Percentiles rank a stretch among this genome's conserved stretches.
These are phyloP conservation scores for Bradynema listronoti DNA, from an alignment of 1,140 invertebrate genomes.

Conservation along the genomic window DNA sequence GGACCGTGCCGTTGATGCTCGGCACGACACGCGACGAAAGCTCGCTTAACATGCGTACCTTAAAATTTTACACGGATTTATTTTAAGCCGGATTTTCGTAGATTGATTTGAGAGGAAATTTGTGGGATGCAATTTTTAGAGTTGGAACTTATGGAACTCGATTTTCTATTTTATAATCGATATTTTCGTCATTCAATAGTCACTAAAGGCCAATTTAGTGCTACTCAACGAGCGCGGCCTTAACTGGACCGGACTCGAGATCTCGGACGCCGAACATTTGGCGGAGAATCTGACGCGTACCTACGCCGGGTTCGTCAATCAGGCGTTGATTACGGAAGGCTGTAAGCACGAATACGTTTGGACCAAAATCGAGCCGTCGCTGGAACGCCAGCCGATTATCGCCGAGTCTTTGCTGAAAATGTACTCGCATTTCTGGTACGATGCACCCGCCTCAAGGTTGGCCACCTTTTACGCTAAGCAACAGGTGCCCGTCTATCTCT, in stretches of 20 bases:
- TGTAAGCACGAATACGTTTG: constrained; percentile 57
- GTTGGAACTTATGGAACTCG: too few relatives aligned
- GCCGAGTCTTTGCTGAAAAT: constrained; percentile 54
- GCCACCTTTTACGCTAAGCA: constrained; percentile 51
- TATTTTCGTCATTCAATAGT: too few relatives aligned
- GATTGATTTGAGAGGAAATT: too few relatives aligned
- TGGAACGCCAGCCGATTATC: constrained; percentile 30
- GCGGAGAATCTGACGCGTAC: constrained; percentile 47
- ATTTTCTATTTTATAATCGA: background rate
- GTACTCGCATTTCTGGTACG: constrained; percentile 58
- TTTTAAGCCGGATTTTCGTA: background rate
- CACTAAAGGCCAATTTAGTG: constrained; percentile 51
- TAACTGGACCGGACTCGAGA: constrained; percentile 41
- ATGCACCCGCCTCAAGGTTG: constrained; percentile 50
- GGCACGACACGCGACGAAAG: constrained; percentile 53
- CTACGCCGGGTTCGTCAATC: constrained; percentile 50
- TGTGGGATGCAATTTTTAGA: too few relatives aligned
- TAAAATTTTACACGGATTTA: background rate
- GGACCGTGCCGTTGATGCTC: constrained; percentile 48
- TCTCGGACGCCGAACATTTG: constrained; percentile 41
- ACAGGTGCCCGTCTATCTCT: constrained; percentile 51
- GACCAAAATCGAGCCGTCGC: constrained; percentile 51
- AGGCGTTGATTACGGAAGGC: constrained; percentile 50
- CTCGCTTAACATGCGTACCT: constrained; percentile 46
- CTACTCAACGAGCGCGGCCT: constrained; percentile 52